Conservation (phyloP, 1,140 invertebrate species). For the Drosophila setifemur region DNA sequence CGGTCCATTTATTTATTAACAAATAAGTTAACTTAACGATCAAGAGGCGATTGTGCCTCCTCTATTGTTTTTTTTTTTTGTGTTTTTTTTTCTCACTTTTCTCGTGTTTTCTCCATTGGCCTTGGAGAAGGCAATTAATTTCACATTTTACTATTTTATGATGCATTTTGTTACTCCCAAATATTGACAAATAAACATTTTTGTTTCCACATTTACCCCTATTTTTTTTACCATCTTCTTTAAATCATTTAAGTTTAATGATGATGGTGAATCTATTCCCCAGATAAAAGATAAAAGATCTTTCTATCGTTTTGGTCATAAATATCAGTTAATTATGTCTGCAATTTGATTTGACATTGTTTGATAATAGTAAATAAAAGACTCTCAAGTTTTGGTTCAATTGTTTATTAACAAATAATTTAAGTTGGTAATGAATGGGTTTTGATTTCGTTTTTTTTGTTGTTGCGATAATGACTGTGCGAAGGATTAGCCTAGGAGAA, state of each 20-base stretch:
- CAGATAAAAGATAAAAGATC: too few relatives aligned
- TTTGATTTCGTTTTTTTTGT: constrained; percentile 7
- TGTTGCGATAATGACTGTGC: constrained; percentile 56
- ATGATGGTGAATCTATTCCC: too few relatives aligned
- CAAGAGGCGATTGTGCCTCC: neutral
- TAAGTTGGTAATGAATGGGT: constrained; percentile 35
- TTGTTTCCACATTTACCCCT: neutral
- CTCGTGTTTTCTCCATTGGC: too few relatives aligned
- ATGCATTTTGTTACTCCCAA: neutral
- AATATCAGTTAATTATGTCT: neutral
- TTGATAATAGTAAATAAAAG: neutral
- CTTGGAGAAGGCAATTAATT: neutral
- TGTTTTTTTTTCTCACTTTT: too few relatives aligned
- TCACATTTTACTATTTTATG: too few relatives aligned
- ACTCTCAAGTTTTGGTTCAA: constrained; percentile 2
- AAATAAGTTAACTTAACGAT: constrained; percentile 45
- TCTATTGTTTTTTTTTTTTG: too few relatives aligned
- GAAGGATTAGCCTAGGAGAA: constrained; percentile 62
- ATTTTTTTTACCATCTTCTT: too few relatives aligned
- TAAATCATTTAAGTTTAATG: too few relatives aligned
- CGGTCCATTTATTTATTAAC: constrained; percentile 40
- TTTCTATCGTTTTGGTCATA: too few relatives aligned
- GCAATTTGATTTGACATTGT: neutral
- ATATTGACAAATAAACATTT: neutral
- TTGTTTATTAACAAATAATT: constrained; percentile 61